Conservation (phyloP, 2,888 invertebrate species). For the Bombylius discolor region DNA sequence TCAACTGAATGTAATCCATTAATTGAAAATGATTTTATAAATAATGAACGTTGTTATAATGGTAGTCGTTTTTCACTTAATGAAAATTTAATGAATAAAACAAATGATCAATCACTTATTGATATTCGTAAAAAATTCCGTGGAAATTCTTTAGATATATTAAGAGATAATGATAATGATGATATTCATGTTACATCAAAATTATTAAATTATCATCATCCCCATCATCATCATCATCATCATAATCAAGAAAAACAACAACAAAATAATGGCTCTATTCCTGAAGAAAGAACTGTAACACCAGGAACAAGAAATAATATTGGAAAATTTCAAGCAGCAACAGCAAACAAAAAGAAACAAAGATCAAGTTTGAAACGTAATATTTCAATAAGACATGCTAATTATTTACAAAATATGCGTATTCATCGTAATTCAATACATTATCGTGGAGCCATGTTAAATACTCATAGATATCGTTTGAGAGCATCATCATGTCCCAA, state of each 20-base stretch:
- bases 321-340: neutral
- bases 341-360: neutral
- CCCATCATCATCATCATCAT: neutral
- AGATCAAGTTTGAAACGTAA: slow-evolving; percentile 29
- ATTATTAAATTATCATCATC: neutral
- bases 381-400: slow-evolving; percentile 32
- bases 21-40: neutral
- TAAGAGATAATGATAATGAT: slow-evolving; percentile 22
- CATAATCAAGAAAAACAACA: slow-evolving; percentile 4
- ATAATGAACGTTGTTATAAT: slow-evolving; percentile 15
- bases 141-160: slow-evolving; percentile 30
- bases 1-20: slow-evolving; percentile 22
- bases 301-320: slow-evolving; percentile 23
- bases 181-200: neutral
- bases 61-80: slow-evolving; percentile 33
- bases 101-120: slow-evolving; percentile 21
- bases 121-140: slow-evolving; percentile 23
- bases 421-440: slow-evolving; percentile 69
- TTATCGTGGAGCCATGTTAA: slow-evolving; percentile 74
- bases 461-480: slow-evolving; percentile 65
- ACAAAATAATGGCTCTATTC: slow-evolving; percentile 15
- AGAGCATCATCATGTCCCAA: slow-evolving; percentile 85
- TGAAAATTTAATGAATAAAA: slow-evolving; percentile 28
- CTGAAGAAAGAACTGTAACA: slow-evolving; percentile 19
- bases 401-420: slow-evolving; percentile 55